Conservation (phyloP, 2,113 vertebrate species). For the Catagonus wagneri region DNA sequence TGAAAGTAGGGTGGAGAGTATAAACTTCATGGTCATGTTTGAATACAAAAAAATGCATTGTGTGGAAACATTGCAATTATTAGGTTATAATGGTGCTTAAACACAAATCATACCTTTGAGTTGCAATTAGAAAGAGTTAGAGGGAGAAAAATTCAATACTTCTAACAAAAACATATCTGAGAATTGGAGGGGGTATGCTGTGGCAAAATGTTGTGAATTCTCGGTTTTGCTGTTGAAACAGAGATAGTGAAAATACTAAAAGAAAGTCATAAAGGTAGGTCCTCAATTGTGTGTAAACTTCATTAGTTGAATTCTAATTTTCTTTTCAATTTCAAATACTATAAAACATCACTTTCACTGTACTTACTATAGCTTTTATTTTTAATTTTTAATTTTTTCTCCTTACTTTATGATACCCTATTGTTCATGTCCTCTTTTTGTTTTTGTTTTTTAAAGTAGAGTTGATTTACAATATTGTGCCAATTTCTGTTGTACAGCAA, state of each 20-base stretch:
- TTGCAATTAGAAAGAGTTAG: not conserved
- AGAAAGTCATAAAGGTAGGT: not conserved
- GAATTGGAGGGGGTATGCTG: not conserved
- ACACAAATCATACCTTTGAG: not conserved
- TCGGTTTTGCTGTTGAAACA: not conserved
- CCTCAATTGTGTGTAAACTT: not conserved
- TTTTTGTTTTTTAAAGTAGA: no score
- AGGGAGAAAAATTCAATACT: not conserved
- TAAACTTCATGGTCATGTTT: not conserved
- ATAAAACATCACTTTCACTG: not conserved
- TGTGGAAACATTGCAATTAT: not conserved
- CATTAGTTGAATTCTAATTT: not conserved
- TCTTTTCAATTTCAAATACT: not conserved
- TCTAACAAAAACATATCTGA: not conserved
- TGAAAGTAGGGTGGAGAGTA: not conserved
- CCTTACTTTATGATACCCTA: no score
- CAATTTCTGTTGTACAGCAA: no score
- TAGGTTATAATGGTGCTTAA: not conserved
- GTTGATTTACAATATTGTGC: no score
- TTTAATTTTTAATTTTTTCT: no score
- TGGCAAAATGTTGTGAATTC: not conserved
- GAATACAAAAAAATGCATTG: not conserved
- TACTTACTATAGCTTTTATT: not conserved
- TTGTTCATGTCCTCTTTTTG: no score
- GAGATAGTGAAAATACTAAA: not conserved